phyloP scores from a whole-genome alignment of 2,888 invertebrate species.

The Cephus pulcher region DNA sequence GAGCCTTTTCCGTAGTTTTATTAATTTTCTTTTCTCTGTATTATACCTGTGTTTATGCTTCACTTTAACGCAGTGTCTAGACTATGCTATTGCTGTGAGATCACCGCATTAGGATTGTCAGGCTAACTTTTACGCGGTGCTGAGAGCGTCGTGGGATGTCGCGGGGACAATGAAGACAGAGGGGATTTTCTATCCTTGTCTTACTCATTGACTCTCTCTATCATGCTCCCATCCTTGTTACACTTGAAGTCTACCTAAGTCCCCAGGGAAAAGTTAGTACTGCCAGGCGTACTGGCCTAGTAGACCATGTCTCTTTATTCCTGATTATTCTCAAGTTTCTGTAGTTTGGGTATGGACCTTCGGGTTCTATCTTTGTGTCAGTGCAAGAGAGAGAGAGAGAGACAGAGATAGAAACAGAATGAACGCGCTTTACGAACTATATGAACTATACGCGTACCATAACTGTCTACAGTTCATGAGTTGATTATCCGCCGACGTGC shows the following conservation, averaged over 20 bases:
- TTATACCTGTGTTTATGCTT: not conserved
- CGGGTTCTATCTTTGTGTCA: not conserved
- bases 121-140: not conserved
- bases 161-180: not conserved
- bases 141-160: not conserved
- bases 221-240: not conserved
- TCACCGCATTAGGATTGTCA: not conserved
- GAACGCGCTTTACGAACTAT: not conserved
- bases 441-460: not conserved
- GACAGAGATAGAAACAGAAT: not conserved
- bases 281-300: not conserved
- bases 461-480: not conserved
- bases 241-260: not conserved
- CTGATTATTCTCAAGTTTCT: not conserved
- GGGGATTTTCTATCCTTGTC: not conserved
- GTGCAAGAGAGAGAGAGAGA: not conserved
- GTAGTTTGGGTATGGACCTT: not conserved
- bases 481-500: not conserved
- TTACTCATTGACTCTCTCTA: not conserved
- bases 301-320: not conserved
- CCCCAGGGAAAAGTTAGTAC: not conserved
- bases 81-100: not conserved
- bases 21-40: not conserved
- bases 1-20: constrained; percentile 35
- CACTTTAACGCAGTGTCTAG: not conserved